phyloP scores from a whole-genome alignment of 1,140 invertebrate species.

The Probaryconus sp. region DNA sequence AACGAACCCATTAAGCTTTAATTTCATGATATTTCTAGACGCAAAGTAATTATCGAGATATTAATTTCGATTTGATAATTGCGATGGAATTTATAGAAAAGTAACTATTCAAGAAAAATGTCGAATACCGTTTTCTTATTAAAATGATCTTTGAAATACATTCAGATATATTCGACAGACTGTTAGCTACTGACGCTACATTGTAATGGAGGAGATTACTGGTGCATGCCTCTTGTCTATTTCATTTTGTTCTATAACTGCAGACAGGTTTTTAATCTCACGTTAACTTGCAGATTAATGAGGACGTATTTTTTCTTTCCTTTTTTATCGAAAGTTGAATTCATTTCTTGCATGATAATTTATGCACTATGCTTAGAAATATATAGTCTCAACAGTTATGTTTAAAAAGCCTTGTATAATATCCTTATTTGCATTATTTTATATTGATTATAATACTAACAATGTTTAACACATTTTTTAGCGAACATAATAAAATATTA shows the following conservation, averaged over 20 bases:
- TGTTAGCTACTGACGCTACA: constrained; percentile 38
- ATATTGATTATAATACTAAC: too few relatives aligned
- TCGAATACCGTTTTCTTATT: constrained; percentile 32
- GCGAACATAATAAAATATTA: too few relatives aligned
- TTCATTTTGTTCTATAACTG: too few relatives aligned
- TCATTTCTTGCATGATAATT: too few relatives aligned
- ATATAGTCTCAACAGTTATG: neutral
- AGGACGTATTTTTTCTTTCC: constrained; percentile 25
- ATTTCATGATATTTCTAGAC: neutral
- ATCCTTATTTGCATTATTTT: too few relatives aligned
- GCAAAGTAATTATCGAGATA: constrained; percentile 30
- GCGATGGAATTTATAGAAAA: constrained; percentile 26
- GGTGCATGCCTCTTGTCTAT: constrained; percentile 18
- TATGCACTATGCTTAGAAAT: neutral
- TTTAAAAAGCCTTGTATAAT: neutral
- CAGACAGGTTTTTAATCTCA: constrained; percentile 40
- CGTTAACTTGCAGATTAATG: constrained; percentile 33
- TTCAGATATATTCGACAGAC: constrained; percentile 28
- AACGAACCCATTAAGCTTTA: neutral
- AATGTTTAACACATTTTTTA: too few relatives aligned
- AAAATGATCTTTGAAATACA: neutral
- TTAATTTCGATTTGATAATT: constrained; percentile 28
- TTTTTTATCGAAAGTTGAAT: too few relatives aligned
- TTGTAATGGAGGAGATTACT: constrained; percentile 21
- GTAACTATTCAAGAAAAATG: constrained; percentile 14